Evolutionary conservation across 2,113 vertebrate genomes (phyloP).

Genomic region (Polypterus senegalus): DNA sequence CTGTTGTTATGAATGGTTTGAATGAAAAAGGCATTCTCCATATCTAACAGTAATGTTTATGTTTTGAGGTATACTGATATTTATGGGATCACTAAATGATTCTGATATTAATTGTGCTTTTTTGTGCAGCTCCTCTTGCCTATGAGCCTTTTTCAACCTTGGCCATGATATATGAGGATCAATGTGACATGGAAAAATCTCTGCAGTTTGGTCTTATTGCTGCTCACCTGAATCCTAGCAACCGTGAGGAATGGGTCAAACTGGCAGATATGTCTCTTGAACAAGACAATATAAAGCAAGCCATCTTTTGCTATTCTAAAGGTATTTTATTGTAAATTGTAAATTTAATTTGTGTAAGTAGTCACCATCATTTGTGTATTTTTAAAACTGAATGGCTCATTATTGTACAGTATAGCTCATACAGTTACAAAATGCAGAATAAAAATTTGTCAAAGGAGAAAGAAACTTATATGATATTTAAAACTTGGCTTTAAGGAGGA

Average conservation of each 20-base stretch:
- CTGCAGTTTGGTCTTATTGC: constrained; percentile 92
- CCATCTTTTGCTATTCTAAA: constrained; percentile 91
- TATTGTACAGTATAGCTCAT: no score
- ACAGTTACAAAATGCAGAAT: no score
- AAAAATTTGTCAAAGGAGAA: no score
- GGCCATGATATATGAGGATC: constrained; percentile 96
- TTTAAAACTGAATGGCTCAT: no score
- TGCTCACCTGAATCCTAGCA: constrained; percentile 89
- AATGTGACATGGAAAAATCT: constrained; percentile 84
- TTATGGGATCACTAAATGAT: neutral
- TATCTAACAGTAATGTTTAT: no score
- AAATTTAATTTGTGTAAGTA: no score
- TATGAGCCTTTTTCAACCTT: constrained; percentile 93
- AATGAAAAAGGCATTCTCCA: no score
- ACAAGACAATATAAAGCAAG: constrained; percentile 90
- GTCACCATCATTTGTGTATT: no score
- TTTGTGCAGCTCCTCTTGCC: constrained; percentile 75
- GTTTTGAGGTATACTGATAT: no score
- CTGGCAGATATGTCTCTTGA: constrained; percentile 94
- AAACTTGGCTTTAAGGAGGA: no score
- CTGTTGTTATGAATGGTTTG: no score
- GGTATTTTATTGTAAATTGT: constrained; percentile 37
- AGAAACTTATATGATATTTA: no score
- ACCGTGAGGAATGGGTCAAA: constrained; percentile 90
- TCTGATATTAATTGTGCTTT: constrained; percentile 3